A percentile compares a stretch with the other conserved stretches of the same genome.
These are phyloP conservation scores for Falco novaeseelandiae DNA, from an alignment of 2,797 vertebrate genomes.

Conservation along the genomic window DNA sequence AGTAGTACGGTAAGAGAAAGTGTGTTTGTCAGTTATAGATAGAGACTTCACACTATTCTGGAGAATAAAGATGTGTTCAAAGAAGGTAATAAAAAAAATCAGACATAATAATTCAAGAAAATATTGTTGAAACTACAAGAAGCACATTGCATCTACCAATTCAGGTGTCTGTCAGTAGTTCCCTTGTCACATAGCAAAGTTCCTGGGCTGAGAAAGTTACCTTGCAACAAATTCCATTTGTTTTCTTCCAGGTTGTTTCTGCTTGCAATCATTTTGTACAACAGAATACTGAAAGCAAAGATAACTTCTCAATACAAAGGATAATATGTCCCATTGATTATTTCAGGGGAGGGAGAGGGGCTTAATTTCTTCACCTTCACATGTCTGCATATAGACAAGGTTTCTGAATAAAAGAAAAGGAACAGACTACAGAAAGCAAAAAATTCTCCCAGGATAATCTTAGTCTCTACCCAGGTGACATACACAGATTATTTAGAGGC, in stretches of 20 bases:
- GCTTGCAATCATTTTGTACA: neutral
- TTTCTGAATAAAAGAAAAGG: neutral
- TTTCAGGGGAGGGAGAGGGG: accelerated
- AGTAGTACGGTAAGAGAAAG: neutral
- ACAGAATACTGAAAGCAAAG: neutral
- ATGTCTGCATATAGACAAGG: neutral
- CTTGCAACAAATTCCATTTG: neutral
- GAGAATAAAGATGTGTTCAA: neutral
- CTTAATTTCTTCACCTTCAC: neutral
- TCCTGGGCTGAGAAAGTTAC: neutral
- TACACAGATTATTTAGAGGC: neutral
- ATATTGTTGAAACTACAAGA: neutral
- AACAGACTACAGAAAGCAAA: neutral
- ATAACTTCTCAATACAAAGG: neutral
- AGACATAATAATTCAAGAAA: neutral
- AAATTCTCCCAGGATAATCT: neutral
- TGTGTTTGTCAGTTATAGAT: neutral
- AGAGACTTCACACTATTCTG: neutral
- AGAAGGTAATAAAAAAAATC: neutral
- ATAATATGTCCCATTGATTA: neutral
- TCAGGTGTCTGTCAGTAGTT: neutral
- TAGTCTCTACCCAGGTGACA: neutral
- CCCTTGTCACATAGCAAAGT: accelerated
- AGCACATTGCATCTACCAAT: neutral
- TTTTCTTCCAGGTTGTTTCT: neutral